Evolutionary conservation across 2,888 invertebrate species (phyloP).

Genomic region (Boloria euphrosyne): DNA sequence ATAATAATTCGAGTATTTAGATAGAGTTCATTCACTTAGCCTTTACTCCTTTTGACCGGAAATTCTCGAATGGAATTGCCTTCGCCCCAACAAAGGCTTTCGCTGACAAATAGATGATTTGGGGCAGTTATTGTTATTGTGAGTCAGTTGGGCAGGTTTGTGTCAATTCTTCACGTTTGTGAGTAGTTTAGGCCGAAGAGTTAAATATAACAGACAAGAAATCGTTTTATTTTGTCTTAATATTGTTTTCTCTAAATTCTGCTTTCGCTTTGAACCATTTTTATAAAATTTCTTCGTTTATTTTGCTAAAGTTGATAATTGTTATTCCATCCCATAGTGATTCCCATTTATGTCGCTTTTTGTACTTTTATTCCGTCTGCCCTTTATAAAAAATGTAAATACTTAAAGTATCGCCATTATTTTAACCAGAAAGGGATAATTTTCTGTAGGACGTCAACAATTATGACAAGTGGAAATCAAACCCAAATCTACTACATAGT

Average conservation of each 20-base stretch:
- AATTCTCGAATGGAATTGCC: conserved; percentile 27
- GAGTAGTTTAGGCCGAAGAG: conserved; percentile 3
- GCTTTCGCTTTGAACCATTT: too few species aligned
- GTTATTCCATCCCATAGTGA: too few species aligned
- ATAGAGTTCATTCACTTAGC: conserved; percentile 7
- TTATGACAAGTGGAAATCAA: too few species aligned
- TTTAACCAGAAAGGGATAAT: too few species aligned
- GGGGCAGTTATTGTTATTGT: conserved; percentile 51
- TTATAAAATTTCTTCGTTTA: too few species aligned
- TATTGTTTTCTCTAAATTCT: not conserved
- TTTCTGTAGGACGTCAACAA: too few species aligned
- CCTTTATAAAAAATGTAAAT: too few species aligned
- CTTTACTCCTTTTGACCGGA: conserved; percentile 23
- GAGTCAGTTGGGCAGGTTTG: conserved; percentile 24
- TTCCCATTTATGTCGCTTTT: too few species aligned
- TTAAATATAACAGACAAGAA: not conserved
- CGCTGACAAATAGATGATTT: conserved; percentile 64
- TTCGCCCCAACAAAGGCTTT: conserved; percentile 25
- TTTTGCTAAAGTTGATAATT: too few species aligned
- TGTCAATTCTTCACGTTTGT: conserved; percentile 41
- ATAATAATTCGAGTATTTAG: not conserved
- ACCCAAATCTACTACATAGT: too few species aligned
- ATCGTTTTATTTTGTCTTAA: not conserved
- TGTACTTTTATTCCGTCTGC: too few species aligned
- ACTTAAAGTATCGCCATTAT: too few species aligned